Percentiles rank a stretch among this genome's conserved stretches.
These are phyloP conservation scores for Phasianus colchicus DNA, from an alignment of 2,113 vertebrate genomes.

Conservation along the genomic window DNA sequence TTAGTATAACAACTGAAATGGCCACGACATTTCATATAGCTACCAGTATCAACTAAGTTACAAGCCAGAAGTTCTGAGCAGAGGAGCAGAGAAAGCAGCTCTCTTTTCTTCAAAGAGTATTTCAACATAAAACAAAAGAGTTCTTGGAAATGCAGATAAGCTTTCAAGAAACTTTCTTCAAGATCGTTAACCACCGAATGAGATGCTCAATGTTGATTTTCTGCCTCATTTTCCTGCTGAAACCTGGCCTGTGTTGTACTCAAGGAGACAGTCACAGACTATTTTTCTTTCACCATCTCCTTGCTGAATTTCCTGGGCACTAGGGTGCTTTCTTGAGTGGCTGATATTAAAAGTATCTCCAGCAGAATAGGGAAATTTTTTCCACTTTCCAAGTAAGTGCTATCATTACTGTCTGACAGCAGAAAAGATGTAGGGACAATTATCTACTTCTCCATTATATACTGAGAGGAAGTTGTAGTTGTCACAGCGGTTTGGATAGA, in stretches of 20 bases:
- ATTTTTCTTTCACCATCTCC: neutral
- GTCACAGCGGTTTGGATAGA: neutral
- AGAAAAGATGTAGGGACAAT: neutral
- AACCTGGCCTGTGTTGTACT: neutral
- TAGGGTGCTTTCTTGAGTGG: fast-evolving
- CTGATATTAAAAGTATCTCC: neutral
- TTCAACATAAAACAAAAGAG: neutral
- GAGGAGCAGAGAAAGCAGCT: neutral
- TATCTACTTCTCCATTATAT: neutral
- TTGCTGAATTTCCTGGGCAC: neutral
- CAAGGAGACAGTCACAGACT: neutral
- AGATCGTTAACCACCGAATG: neutral
- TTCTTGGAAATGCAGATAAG: neutral
- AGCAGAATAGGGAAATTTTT: neutral
- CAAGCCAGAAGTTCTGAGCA: neutral
- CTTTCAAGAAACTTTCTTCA: neutral
- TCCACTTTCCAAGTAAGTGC: neutral
- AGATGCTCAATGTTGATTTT: neutral
- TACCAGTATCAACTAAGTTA: neutral
- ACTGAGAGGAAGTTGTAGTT: neutral
- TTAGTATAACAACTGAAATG: neutral
- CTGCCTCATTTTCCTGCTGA: neutral
- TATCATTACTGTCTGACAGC: neutral
- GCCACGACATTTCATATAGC: neutral
- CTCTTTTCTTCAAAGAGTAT: neutral